These are phyloP conservation scores for Ctenochaetus hawaiiensis DNA, from an alignment of 2,797 vertebrate genomes.

Conservation along the genomic window DNA sequence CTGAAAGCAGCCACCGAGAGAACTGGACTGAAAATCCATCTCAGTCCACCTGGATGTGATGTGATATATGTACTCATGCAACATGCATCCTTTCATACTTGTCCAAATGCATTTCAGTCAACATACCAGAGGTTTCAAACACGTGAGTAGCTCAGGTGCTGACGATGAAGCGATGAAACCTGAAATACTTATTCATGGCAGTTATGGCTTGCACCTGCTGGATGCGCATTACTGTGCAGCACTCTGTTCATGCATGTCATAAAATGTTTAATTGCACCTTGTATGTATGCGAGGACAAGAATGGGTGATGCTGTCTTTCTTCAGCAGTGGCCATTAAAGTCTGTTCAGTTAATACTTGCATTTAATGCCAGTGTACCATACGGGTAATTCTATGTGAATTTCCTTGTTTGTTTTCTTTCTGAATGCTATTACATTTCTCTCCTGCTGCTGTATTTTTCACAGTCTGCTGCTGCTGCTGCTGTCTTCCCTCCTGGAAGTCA, in stretches of 20 bases:
- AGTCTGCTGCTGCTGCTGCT: constrained; percentile 5
- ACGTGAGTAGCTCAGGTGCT: too few relatives aligned
- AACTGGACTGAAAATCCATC: not conserved
- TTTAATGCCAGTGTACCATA: not conserved
- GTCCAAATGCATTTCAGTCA: too few relatives aligned
- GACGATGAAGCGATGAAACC: too few relatives aligned
- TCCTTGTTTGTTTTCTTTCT: constrained; percentile 13
- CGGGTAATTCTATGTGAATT: constrained; percentile 9
- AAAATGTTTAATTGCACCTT: not conserved
- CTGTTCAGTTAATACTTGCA: constrained; percentile 7
- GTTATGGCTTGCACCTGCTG: too few relatives aligned
- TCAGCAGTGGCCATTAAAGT: constrained; percentile 11
- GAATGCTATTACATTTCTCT: constrained; percentile 11
- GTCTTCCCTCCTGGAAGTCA: constrained; percentile 8
- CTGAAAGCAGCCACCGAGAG: constrained; percentile 1
- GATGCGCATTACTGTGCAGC: too few relatives aligned
- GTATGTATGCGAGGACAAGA: not conserved
- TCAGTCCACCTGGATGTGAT: not conserved
- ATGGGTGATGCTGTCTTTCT: constrained; percentile 7
- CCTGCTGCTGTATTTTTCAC: constrained; percentile 15
- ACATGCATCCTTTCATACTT: too few relatives aligned
- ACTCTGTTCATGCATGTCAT: too few relatives aligned
- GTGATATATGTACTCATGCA: not conserved
- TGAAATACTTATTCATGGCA: too few relatives aligned
- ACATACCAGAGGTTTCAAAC: too few relatives aligned